Base-by-base conservation (phyloP, 2,888 invertebrate species). In the Andrena praecox region DNA sequence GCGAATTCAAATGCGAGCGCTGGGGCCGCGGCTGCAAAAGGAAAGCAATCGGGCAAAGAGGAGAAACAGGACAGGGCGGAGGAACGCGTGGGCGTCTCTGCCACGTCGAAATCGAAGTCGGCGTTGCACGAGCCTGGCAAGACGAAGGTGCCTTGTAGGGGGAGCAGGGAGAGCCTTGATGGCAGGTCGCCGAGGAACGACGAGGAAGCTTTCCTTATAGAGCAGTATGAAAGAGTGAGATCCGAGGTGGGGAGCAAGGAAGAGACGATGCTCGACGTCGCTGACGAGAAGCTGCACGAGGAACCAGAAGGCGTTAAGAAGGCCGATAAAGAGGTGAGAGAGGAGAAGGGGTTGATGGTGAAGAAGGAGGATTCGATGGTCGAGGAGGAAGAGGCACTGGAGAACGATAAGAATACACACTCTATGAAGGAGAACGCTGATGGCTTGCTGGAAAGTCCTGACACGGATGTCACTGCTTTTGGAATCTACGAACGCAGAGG, bases 1-100 rank as follows among this genome's bases (percentile, higher is more conserved):
- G 69, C 83, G 82, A 90, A 87, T 80, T 86, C 84, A 66, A 88
- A 84, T 82, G 84, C 80, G 82, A 75, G 69, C 72, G 79, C 84
- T 73, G 74, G 77, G 69, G 76, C 68, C 60, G 77, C 75, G 29
- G 79, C 85, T 77, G 68, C 79, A 69, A 89, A 90, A 85, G 89
- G 86, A 78, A 90, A 89, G 73, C 87, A 90, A 79, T 67, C 78
- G 64, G 84, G 78, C 66, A 90, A 86, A 78, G 88, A 87, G 84
- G 89, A 90, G 78, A 86, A 72, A 77, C 87, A 82, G 59, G 89
- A 90, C 48, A 84, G 82, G 84, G 74, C 77, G 77, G 89, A 87
- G 78, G 83, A 86, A 66, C 85, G 85, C 77, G 91, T 90, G 87
- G 91, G 90, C 82, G 90, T 85, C 33, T 71, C 86, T 42, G 70